These are phyloP conservation scores for Amblyopsis rosae DNA, from an alignment of 2,113 vertebrate genomes.

Conservation along the genomic window DNA sequence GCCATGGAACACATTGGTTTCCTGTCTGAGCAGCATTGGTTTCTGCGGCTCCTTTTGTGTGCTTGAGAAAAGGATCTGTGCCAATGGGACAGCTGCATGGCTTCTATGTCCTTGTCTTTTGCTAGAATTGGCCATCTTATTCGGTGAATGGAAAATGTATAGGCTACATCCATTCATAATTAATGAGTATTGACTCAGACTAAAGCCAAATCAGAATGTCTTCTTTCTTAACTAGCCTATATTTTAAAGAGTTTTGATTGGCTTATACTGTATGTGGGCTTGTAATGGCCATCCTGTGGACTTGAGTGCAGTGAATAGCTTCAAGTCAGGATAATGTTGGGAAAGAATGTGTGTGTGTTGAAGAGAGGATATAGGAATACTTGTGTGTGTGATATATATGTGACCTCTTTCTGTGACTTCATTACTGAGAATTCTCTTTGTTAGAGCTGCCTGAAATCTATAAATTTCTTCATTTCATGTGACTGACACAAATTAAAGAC, in stretches of 20 bases:
- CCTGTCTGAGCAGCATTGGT: neutral
- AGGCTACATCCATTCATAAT: neutral
- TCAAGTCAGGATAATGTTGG: no score
- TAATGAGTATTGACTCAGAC: neutral
- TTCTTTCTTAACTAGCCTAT: neutral
- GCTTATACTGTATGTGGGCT: no score
- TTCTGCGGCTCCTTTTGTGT: conserved; percentile 64
- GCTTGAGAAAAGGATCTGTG: conserved; percentile 39
- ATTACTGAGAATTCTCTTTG: neutral
- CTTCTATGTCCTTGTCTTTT: conserved; percentile 35
- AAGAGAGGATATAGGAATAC: neutral
- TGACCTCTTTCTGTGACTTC: conserved; percentile 8
- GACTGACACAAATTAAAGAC: neutral
- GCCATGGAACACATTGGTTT: conserved; percentile 23
- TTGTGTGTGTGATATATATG: neutral
- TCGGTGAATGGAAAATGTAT: conserved; percentile 1
- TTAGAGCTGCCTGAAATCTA: neutral
- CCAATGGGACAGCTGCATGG: conserved; percentile 60
- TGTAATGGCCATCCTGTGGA: no score
- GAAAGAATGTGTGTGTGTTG: neutral
- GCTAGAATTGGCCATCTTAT: conserved; percentile 26
- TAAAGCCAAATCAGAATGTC: neutral
- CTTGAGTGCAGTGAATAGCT: conserved; percentile 21
- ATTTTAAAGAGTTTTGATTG: no score
- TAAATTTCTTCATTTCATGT: neutral